These are phyloP conservation scores for Drosophila parvula DNA, from an alignment of 1,140 invertebrate species.

Conservation along the genomic window DNA sequence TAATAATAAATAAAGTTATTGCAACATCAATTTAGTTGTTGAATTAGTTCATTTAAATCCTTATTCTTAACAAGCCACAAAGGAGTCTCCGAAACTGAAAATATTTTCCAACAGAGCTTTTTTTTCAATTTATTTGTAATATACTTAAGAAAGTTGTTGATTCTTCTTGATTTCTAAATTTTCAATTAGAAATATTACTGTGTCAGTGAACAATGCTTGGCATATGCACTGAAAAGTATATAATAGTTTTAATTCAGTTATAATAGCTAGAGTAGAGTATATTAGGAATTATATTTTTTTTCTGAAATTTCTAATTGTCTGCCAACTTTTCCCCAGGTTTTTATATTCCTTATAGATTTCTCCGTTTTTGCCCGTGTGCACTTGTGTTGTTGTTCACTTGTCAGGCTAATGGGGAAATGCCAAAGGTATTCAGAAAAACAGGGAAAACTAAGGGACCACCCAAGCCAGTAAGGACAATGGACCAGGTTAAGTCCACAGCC, in stretches of 20 bases:
- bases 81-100: too few species aligned
- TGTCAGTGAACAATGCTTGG: not conserved
- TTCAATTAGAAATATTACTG: not conserved
- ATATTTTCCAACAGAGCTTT: not conserved
- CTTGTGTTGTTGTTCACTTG: conserved; percentile 22
- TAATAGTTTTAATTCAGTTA: too few species aligned
- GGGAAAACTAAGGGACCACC: not conserved
- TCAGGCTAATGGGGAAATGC: conserved; percentile 20
- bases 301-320: not conserved
- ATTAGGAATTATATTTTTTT: too few species aligned
- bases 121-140: not conserved
- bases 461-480: conserved; percentile 9
- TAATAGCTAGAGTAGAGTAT: too few species aligned
- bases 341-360: not conserved
- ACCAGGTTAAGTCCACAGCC: conserved; percentile 20
- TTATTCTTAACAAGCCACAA: not conserved
- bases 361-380: not conserved
- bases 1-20: not conserved
- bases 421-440: conserved; percentile 18
- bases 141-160: not conserved
- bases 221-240: not conserved
- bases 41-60: too few species aligned
- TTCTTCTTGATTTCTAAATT: not conserved
- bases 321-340: not conserved
- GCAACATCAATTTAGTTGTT: too few species aligned